Conservation (phyloP, 1,140 invertebrate species). For the Leptinotarsa defecta region DNA sequence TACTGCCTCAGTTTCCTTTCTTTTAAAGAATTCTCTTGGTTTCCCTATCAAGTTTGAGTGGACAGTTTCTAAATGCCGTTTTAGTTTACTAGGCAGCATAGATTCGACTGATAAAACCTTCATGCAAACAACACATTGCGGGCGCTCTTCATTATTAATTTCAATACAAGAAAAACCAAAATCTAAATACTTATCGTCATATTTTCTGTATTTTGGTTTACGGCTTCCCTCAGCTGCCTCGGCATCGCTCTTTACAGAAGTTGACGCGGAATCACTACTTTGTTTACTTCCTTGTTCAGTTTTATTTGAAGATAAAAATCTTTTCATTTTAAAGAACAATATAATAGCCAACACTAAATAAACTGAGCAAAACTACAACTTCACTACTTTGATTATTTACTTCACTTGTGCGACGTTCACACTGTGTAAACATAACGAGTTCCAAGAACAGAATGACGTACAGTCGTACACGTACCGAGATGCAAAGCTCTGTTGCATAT, state of each 20-base stretch:
- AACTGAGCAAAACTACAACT: neutral
- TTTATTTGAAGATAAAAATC: slow-evolving; percentile 5
- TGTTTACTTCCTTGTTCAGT: slow-evolving; percentile 8
- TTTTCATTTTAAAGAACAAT: slow-evolving; percentile 8
- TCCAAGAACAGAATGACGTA: neutral
- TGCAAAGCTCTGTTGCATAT: neutral
- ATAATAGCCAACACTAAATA: neutral
- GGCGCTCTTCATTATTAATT: slow-evolving; percentile 11
- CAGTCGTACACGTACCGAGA: neutral
- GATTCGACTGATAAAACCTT: slow-evolving; percentile 25
- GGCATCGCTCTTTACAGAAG: slow-evolving; percentile 7
- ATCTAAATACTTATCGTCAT: slow-evolving; percentile 17
- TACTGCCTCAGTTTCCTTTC: neutral
- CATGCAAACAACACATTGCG: slow-evolving; percentile 26
- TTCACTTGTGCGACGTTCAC: neutral
- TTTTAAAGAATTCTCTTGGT: slow-evolving; percentile 19
- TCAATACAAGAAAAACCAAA: slow-evolving; percentile 14
- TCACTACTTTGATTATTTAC: neutral
- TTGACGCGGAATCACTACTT: neutral
- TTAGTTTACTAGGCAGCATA: slow-evolving; percentile 20
- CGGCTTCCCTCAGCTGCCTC: neutral
- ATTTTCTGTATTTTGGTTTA: slow-evolving; percentile 17
- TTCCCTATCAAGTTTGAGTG: slow-evolving; percentile 19
- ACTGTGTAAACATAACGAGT: neutral
- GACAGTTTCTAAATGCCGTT: slow-evolving; percentile 21